These are phyloP conservation scores for Apomyelois bistriatella DNA, from an alignment of 2,888 invertebrate species.

Conservation along the genomic window DNA sequence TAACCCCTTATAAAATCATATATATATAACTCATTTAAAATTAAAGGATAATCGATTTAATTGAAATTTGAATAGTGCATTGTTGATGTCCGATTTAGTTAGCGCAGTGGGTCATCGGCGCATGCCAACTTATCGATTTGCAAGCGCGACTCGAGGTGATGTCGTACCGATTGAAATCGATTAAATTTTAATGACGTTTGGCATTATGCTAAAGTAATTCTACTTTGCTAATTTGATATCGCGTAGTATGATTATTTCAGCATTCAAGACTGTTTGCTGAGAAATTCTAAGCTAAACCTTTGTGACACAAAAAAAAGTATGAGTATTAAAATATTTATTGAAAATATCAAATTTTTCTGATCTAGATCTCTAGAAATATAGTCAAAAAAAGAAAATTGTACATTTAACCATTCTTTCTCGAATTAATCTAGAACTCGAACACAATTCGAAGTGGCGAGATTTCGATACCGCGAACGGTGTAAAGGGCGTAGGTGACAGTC, in stretches of 20 bases:
- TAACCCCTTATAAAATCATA: too few species aligned
- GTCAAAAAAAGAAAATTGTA: too few species aligned
- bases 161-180: constrained; percentile 24
- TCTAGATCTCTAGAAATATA: too few species aligned
- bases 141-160: constrained; percentile 43
- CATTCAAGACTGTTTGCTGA: too few species aligned
- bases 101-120: constrained; percentile 64
- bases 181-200: not conserved
- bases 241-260: too few species aligned
- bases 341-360: too few species aligned
- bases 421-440: not conserved
- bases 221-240: not conserved
- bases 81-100: constrained; percentile 69
- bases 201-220: not conserved
- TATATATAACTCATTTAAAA: constrained; percentile 25
- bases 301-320: too few species aligned
- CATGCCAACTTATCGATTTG: constrained; percentile 46
- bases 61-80: constrained; percentile 55
- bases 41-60: constrained; percentile 52
- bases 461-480: constrained; percentile 50
- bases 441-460: constrained; percentile 42
- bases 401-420: not conserved
- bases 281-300: too few species aligned
- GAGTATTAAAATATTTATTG: too few species aligned
- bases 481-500: constrained; percentile 74